These are phyloP conservation scores for Drosophila willistoni DNA, from an alignment of 1,140 invertebrate species.

Conservation along the genomic window DNA sequence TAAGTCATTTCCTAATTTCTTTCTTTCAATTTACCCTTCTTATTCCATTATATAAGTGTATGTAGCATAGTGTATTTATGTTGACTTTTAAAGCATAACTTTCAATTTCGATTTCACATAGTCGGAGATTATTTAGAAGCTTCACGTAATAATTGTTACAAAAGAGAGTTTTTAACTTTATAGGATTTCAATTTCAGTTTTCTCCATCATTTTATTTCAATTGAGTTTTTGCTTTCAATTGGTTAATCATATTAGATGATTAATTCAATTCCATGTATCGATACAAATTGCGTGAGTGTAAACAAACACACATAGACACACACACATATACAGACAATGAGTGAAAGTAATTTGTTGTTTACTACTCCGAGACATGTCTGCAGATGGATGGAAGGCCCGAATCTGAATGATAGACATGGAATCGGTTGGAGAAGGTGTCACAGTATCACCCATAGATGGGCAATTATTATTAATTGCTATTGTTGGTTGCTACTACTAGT, in stretches of 20 bases:
- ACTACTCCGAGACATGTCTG: slow-evolving; percentile 28
- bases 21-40: neutral
- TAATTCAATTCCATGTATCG: slow-evolving; percentile 51
- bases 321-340: slow-evolving; percentile 24
- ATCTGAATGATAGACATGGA: slow-evolving; percentile 12
- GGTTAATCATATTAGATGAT: slow-evolving; percentile 39
- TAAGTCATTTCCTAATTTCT: neutral
- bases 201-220: too few species aligned
- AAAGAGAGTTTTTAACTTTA: neutral
- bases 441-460: slow-evolving; percentile 27
- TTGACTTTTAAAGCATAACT: slow-evolving; percentile 40
- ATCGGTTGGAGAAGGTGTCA: slow-evolving; percentile 46
- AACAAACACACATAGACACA: neutral
- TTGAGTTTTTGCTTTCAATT: slow-evolving; percentile 53
- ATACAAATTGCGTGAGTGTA: slow-evolving; percentile 64
- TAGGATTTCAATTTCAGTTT: too few species aligned
- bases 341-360: slow-evolving; percentile 71
- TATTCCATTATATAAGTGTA: neutral
- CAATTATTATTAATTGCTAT: slow-evolving; percentile 57
- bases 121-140: slow-evolving; percentile 33
- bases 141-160: slow-evolving; percentile 50
- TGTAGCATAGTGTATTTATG: neutral
- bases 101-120: slow-evolving; percentile 61
- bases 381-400: neutral
- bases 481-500: slow-evolving; percentile 23